Base-by-base conservation (phyloP, 30 jellyfish, hydroid and myxozoan species). In the Hydractinia symbiolongicarpus region DNA sequence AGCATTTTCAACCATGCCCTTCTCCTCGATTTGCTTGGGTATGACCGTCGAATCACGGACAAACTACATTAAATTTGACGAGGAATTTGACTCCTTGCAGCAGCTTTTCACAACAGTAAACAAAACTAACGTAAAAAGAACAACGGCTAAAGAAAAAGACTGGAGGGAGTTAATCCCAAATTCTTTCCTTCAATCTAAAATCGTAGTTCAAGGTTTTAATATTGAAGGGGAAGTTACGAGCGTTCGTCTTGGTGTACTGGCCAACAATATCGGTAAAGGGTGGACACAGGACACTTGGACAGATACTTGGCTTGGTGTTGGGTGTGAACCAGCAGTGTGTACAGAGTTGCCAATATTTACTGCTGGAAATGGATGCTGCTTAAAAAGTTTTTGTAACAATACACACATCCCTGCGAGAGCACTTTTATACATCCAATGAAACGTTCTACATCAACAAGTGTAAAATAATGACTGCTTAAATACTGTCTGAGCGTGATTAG, bases 311-410 rank as follows among this genome's bases (percentile, higher is more conserved):
- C 15, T 71, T 3, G 60, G 60, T 6, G n/a, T 50, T 30, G 80
- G 60, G 8, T 71, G 60, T 7, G 80, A 71, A 8, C 56, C 30
- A 15, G 17, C 40, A 53, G 30, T 55, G 9, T 30, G 56, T 9
- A 14, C 80, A 15, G 50, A 8, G 11, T 0, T 30, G 80, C 40
- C 9, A 7, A 71, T 20, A 7, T 19, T 71, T 20, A 71, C 13
- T 53, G 80, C 60, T 71, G 80, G 80, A 71, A 20, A 71, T 53
- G 80, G 50, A 49, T 71, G 56, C 16, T 71, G 80, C n/a, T 49
- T 58, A 20, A 30, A 30, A 20, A 4, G 9, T 15, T 20, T 20
- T 9, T 30, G 80, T 20, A 71, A 71, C n/a, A 71, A 11, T 8
- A 20, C 30, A 8, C 80, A 20, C 44, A 9, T 20, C 4, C 68